Base-by-base conservation (phyloP, 2,888 invertebrate species). In the Hybos culiciformis region DNA sequence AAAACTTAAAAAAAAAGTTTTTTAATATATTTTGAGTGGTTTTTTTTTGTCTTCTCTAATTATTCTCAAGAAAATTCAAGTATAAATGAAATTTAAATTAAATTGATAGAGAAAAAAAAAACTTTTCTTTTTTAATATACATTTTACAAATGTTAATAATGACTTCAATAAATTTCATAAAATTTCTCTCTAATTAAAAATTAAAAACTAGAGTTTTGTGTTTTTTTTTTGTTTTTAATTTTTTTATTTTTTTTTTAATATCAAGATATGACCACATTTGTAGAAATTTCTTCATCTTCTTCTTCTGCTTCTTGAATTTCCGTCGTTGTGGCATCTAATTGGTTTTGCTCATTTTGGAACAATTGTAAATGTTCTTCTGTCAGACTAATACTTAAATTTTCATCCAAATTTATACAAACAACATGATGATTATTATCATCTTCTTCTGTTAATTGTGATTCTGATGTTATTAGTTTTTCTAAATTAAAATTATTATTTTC, bases 401-500 rank as follows among this genome's bases (percentile, higher is more conserved):
- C 36, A 17, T n/a, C n/a, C 4, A 6, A 29, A 29, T 29, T 29
- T 29, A 6, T 12, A 5, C n/a, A 29, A 29, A 26, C 12, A 26
- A 12, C 29, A 29, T 29, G 9, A 12, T 3, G 9, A 26, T 15
- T 15, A 24, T 24, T 11, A 24, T 24, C 11, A 24, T 24, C 11
- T 8, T 24, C 24, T 15, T 32, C 17, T 32, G 32, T 32, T 15
- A 32, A n/a, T 32, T 14, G 8, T 17, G 3, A 32, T 32, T 32
- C 3, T n/a, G 12, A 12, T 34, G 11, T 33, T 18, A 20, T 36
- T 36, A 14, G 6, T 36, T 19, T 3, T 36, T 36, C 21, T n/a
- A 6, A 11, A 36, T 36, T 12, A 14, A 36, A 36, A 36, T 36
- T 32, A 32, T 17, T 32, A 32, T 32, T 36, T 36, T 36, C 36